These are phyloP conservation scores for Chrysopilus asiliformis DNA, from an alignment of 2,888 invertebrate genomes.

Conservation along the genomic window DNA sequence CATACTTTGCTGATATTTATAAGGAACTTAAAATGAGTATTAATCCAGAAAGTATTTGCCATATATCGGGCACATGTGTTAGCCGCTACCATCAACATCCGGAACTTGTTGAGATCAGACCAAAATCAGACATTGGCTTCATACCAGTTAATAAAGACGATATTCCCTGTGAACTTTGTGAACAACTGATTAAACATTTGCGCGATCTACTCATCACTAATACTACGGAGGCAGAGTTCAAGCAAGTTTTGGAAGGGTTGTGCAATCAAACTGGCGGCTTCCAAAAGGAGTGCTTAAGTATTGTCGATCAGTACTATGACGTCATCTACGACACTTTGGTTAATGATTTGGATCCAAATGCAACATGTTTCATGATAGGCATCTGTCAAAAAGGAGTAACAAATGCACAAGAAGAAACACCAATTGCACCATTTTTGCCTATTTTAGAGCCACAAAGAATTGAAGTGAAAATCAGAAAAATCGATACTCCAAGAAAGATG, in stretches of 20 bases:
- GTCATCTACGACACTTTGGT: slow-evolving; percentile 57
- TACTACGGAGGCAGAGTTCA: slow-evolving; percentile 72
- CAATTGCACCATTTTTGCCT: slow-evolving; percentile 50
- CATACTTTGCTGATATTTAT: slow-evolving; percentile 60
- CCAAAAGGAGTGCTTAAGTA: slow-evolving; percentile 55
- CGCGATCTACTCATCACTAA: slow-evolving; percentile 69
- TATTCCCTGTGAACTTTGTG: slow-evolving; percentile 73
- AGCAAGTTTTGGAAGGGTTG: slow-evolving; percentile 58
- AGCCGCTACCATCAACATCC: slow-evolving; percentile 52
- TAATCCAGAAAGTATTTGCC: slow-evolving; percentile 52
- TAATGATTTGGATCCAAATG: slow-evolving; percentile 51
- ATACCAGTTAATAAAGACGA: slow-evolving; percentile 43
- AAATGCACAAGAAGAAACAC: slow-evolving; percentile 17
- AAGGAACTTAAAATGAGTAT: slow-evolving; percentile 46
- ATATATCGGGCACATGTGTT: slow-evolving; percentile 62
- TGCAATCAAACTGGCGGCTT: slow-evolving; percentile 66
- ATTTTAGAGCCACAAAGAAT: slow-evolving; percentile 36
- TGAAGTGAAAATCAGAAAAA: slow-evolving; percentile 22
- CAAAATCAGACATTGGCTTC: slow-evolving; percentile 43
- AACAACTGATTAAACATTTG: slow-evolving; percentile 66
- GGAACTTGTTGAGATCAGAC: slow-evolving; percentile 44
- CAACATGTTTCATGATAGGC: slow-evolving; percentile 54
- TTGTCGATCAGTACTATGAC: slow-evolving; percentile 68
- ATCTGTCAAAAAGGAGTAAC: slow-evolving; percentile 27
- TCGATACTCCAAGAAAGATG: slow-evolving; percentile 16